phyloP scores from a whole-genome alignment of 2,888 invertebrate genomes.

The Vanessa cardui region DNA sequence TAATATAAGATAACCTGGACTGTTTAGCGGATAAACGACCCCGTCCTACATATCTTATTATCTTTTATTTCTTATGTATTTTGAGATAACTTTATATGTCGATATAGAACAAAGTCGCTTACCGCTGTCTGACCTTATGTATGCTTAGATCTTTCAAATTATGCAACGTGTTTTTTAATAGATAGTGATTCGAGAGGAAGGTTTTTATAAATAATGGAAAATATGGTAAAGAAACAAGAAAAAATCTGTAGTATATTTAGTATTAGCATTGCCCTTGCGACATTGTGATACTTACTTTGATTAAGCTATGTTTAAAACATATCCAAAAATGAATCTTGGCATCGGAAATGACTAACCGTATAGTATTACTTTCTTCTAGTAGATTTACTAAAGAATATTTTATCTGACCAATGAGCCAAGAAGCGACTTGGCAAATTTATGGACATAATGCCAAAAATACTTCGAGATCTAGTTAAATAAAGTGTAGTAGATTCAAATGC shows the following conservation, averaged over 20 bases:
- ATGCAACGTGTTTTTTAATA: too few relatives aligned
- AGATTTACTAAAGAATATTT: constrained; percentile 24
- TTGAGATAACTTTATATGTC: not conserved
- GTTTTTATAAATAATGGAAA: too few relatives aligned
- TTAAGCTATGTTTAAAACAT: constrained; percentile 1
- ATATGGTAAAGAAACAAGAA: too few relatives aligned
- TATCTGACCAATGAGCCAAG: constrained; percentile 30
- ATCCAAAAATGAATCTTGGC: not conserved
- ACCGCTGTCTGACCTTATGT: too few relatives aligned
- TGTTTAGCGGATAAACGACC: constrained; percentile 57
- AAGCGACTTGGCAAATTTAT: constrained; percentile 17
- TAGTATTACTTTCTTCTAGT: constrained; percentile 3
- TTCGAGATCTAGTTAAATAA: constrained; percentile 24
- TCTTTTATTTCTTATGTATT: constrained; percentile 38
- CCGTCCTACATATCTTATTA: constrained; percentile 52
- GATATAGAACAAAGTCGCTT: too few relatives aligned
- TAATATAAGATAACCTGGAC: constrained; percentile 64
- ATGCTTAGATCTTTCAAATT: too few relatives aligned
- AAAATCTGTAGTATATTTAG: too few relatives aligned
- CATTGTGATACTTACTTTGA: not conserved
- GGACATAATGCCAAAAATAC: constrained; percentile 26
- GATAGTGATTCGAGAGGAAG: too few relatives aligned
- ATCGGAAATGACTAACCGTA: constrained; percentile 3
- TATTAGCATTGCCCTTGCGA: too few relatives aligned
- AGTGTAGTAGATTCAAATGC: constrained; percentile 18